These are phyloP conservation scores for Orthonychiurus folsomi DNA, from an alignment of 2,888 invertebrate genomes.

Conservation along the genomic window DNA sequence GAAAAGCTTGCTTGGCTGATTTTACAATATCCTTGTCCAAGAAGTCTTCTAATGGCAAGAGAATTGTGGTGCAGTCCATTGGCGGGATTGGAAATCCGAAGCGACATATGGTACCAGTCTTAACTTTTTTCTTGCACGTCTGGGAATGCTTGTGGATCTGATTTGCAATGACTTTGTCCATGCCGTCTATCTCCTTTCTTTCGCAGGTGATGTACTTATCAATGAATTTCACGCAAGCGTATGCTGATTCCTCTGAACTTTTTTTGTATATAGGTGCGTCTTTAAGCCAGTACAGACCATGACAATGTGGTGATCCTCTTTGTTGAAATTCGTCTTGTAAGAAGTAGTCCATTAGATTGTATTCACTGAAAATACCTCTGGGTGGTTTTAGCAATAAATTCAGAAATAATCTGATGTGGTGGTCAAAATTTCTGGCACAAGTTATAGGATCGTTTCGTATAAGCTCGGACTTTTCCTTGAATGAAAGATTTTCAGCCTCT, in stretches of 20 bases:
- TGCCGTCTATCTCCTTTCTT: not conserved
- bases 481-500: constrained; percentile 12
- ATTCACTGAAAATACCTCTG: constrained; percentile 11
- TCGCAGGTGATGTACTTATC: not conserved
- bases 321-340: constrained; percentile 15
- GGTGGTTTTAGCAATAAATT: constrained; percentile 10
- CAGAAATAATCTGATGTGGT: constrained; percentile 12
- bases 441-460: constrained; percentile 8
- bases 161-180: not conserved
- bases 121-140: not conserved
- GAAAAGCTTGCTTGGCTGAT: not conserved
- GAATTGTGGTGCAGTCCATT: constrained; percentile 3
- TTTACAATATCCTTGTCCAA: no score
- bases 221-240: not conserved
- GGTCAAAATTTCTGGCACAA: constrained; percentile 19
- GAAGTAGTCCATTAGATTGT: constrained; percentile 14
- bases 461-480: not conserved
- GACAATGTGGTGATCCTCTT: constrained; percentile 17
- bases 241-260: not conserved
- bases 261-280: not conserved
- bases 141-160: constrained; percentile 6
- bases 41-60: not conserved
- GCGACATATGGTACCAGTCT: not conserved
- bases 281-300: constrained; percentile 2
- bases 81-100: constrained; percentile 1